These are phyloP conservation scores for Orthosia incerta DNA, from an alignment of 2,888 invertebrate genomes.

Conservation along the genomic window DNA sequence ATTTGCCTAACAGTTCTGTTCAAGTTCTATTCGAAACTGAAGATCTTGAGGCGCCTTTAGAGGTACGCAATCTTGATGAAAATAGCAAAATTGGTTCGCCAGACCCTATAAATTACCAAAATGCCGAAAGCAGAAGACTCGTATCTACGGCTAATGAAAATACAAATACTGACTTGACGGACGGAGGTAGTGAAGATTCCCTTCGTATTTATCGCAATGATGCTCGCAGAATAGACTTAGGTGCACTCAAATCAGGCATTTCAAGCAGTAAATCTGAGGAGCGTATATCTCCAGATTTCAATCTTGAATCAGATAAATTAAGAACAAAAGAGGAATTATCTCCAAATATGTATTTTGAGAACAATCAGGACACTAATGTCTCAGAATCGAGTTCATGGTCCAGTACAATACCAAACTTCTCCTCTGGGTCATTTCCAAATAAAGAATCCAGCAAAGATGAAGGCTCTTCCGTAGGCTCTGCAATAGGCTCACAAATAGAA, in stretches of 20 bases:
- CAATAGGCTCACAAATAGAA: background rate
- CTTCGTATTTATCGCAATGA: background rate
- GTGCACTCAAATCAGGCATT: background rate
- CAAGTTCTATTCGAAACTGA: slow-evolving; percentile 57
- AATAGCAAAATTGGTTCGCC: slow-evolving; percentile 21
- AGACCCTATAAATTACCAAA: background rate
- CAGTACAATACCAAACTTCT: background rate
- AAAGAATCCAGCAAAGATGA: background rate
- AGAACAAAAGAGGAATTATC: background rate
- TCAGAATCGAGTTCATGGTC: slow-evolving; percentile 3
- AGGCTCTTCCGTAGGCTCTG: background rate
- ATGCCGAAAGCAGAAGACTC: background rate
- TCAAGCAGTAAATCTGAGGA: background rate
- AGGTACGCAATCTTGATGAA: slow-evolving; percentile 44
- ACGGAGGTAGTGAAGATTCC: background rate
- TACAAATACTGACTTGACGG: slow-evolving; percentile 16
- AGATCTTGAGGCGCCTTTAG: slow-evolving; percentile 46
- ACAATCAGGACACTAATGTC: background rate
- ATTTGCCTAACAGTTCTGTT: slow-evolving; percentile 43
- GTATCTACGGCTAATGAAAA: background rate
- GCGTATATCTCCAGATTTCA: background rate
- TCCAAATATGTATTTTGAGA: background rate
- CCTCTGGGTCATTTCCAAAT: background rate
- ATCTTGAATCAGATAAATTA: background rate
- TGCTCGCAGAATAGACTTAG: background rate